Evolutionary conservation across 2,888 invertebrate genomes (phyloP), one percentile per base, ranked within the genome.

Genomic region (Andrena praecox): DNA sequence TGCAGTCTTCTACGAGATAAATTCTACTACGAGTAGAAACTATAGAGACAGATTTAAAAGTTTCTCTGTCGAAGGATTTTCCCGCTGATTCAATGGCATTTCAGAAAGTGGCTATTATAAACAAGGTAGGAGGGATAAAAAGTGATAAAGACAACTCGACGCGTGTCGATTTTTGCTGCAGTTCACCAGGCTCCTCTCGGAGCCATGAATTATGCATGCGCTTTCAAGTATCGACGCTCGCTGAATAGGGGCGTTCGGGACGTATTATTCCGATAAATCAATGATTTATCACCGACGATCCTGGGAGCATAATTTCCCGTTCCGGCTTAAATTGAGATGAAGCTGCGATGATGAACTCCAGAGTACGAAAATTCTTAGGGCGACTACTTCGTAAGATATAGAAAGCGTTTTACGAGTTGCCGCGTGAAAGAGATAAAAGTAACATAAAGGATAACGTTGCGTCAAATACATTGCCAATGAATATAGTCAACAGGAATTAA

Each of bases 191-290:
- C 67, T 59, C 50, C 56, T 81, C 52, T 60, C 69, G 62, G 42
- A 56, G 27, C n/a, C 52, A 86, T 86, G 86, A 86, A 86, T 86
- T 84, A 86, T 86, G 79, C 77, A 86, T 84, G 54, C 75, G 7
- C 50, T 50, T 54, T 69, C 50, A 69, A 75, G 70, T 29, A 84
- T 86, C 78, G 74, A 81, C 69, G 68, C 52, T 48, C 54, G 48
- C 52, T 60, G 78, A 77, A 81, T 73, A 73, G 48, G 64, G 59
- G 12, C 33, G 42, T 72, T 69, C 69, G 35, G 50, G 67, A 59
- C 56, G 64, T 69, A 67, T 72, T 77, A 79, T 77, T 67, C 31
- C 29, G 62, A 29, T 63, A 77, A 62, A 79, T 71, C 81, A 74
- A 79, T 84, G 70, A 86, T 86, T 86, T 82, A 75, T 79, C 67